Base-by-base conservation (phyloP, 2,888 invertebrate genomes). In the Eilema griseolum region DNA sequence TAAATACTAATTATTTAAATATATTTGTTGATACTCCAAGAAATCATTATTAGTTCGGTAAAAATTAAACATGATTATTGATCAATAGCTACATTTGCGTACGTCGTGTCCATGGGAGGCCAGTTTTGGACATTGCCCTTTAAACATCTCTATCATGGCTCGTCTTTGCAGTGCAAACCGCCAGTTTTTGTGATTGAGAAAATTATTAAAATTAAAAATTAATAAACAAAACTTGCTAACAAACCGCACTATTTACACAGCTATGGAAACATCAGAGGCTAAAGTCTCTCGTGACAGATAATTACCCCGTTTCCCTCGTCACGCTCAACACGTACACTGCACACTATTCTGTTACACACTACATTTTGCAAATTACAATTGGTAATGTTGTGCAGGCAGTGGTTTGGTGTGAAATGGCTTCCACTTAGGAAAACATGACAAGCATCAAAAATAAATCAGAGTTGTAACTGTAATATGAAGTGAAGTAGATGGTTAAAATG, bases 201-300 rank as follows among this genome's bases (percentile, higher is more conserved):
- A 46, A 46, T 52, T 46, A 46, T 0, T 46, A 7, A 16, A 46
- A 41, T 41, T 14, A 46, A 46, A 46, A 20, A 46, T 46, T 20
- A 52, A 52, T 52, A 7, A 20, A 20, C n/a, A 52, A 10, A 52
- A 10, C 52, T 52, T 52, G 52, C n/a, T 52, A n/a, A 10, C 8
- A 52, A 52, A n/a, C n/a, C 52, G 20, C 52, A 70, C 23, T 66
- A 52, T 69, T 73, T 65, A 73, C 65, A 62, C 61, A 63, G 56
- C 78, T 28, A 72, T 72, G 63, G 60, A 61, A 56, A 67, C 66
- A 73, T 71, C 70, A 69, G 63, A 37, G 61, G 20, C 28, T 67
- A 46, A 73, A 74, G 73, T 71, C 71, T 69, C 59, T 57, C 71
- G 71, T 78, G 76, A 80, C 79, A 80, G 71, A 80, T 80, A 80